Conservation (phyloP, 1,140 invertebrate genomes). For the Venturia canescens region DNA sequence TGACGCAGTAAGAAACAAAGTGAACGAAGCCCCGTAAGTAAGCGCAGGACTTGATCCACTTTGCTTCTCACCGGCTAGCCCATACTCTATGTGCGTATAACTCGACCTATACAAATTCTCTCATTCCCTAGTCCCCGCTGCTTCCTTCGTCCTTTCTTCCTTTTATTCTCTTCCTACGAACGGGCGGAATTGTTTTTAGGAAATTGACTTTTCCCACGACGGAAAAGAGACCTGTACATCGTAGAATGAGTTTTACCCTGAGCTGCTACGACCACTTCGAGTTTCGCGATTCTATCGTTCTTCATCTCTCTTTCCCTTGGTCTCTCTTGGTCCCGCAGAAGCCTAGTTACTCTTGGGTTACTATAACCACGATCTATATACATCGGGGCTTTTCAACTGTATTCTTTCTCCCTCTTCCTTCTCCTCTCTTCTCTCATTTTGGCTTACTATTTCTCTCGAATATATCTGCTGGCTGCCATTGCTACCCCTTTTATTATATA, state of each 20-base stretch:
- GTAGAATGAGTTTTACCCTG: constrained; percentile 47
- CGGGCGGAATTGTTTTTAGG: constrained; percentile 67
- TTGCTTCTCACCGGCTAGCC: constrained; percentile 52
- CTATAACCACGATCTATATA: not conserved
- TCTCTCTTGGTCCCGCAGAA: not conserved
- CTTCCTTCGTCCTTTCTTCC: not conserved
- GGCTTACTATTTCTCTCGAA: constrained; percentile 3
- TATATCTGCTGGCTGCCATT: not conserved
- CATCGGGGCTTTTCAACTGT: not conserved
- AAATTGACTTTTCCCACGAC: constrained; percentile 66
- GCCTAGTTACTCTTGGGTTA: not conserved
- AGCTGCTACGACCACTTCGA: constrained; percentile 13
- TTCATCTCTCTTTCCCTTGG: not conserved
- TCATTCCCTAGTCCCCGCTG: not conserved
- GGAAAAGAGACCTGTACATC: constrained; percentile 51
- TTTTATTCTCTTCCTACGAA: constrained; percentile 46
- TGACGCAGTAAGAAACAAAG: no score
- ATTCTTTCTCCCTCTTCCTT: not conserved
- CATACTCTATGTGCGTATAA: constrained; percentile 53
- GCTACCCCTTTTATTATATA: constrained; percentile 6
- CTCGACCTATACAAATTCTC: constrained; percentile 32
- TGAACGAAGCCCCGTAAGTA: no score
- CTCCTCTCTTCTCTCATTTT: not conserved
- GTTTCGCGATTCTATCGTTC: not conserved
- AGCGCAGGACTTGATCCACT: not conserved